Evolutionary conservation across 2,888 invertebrate genomes (phyloP).

Genomic region (Sarcophaga carnaria): DNA sequence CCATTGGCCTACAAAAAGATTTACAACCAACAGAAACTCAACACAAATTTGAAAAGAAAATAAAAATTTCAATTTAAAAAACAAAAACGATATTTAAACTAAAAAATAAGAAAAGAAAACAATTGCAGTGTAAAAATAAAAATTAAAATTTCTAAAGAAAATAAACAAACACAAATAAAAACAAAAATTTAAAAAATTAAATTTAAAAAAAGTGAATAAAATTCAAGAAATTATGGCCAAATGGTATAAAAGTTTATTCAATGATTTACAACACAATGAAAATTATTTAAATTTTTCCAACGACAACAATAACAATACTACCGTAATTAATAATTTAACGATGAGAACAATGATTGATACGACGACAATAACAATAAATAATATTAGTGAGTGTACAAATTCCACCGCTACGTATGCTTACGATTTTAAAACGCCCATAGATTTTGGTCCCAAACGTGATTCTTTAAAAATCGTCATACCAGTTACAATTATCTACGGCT

Average conservation of each 20-base stretch:
- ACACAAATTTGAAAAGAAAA: too few relatives aligned
- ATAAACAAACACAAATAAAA: not conserved
- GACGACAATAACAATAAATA: slow-evolving; percentile 13
- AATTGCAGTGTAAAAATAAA: slow-evolving; percentile 28
- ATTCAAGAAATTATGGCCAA: slow-evolving; percentile 6
- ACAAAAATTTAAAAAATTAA: not conserved
- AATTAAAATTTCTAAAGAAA: slow-evolving; percentile 4
- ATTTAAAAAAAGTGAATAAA: not conserved
- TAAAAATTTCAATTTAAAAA: not conserved
- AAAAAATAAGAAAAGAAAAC: slow-evolving; percentile 22
- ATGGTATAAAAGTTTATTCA: slow-evolving; percentile 23
- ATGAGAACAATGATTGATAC: slow-evolving; percentile 15
- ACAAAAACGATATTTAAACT: not conserved
- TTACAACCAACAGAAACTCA: not conserved
- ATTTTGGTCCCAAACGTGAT: slow-evolving; percentile 85
- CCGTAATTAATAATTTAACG: too few relatives aligned
- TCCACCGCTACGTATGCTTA: not conserved
- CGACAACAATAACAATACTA: slow-evolving; percentile 20
- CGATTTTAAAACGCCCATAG: slow-evolving; percentile 39
- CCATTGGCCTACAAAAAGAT: slow-evolving; percentile 5
- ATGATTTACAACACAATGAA: slow-evolving; percentile 11
- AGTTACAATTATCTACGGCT: slow-evolving; percentile 88
- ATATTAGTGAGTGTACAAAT: slow-evolving; percentile 25
- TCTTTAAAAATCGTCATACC: slow-evolving; percentile 85
- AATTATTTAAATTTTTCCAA: slow-evolving; percentile 39